phyloP scores from a whole-genome alignment of 2,113 vertebrate species.

The Abramis brama region DNA sequence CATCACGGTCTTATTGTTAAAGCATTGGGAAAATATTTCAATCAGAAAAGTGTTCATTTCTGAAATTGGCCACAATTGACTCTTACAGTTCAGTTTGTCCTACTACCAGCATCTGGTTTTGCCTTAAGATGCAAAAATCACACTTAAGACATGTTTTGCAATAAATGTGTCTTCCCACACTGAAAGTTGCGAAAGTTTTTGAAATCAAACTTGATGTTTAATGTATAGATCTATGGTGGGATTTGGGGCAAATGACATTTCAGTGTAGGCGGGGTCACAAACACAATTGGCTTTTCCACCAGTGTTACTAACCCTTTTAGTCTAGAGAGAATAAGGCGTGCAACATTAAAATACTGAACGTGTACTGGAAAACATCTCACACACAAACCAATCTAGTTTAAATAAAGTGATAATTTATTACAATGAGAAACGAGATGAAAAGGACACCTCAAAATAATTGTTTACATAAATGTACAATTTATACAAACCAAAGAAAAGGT shows the following conservation, averaged over 20 bases:
- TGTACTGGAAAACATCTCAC: no score
- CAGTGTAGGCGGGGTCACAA: not conserved
- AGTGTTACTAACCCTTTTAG: no score
- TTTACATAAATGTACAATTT: no score
- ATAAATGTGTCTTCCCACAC: not conserved
- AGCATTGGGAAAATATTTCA: not conserved
- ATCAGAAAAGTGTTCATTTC: not conserved
- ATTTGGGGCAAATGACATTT: not conserved
- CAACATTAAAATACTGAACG: no score
- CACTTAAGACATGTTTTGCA: not conserved
- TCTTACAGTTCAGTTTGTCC: not conserved
- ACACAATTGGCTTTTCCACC: not conserved
- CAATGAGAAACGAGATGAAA: no score
- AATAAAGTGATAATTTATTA: no score
- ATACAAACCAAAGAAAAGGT: no score
- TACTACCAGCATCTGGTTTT: not conserved
- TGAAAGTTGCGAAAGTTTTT: not conserved
- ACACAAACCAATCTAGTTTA: no score
- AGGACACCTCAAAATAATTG: no score
- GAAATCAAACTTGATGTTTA: not conserved
- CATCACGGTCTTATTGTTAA: not conserved
- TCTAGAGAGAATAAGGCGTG: no score
- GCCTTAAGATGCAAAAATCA: not conserved
- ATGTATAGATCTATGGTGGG: not conserved
- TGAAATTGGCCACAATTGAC: not conserved